Evolutionary conservation across 2,888 invertebrate genomes (phyloP), one percentile per base, ranked within the genome.

Genomic region (Chrysolina haemoptera): DNA sequence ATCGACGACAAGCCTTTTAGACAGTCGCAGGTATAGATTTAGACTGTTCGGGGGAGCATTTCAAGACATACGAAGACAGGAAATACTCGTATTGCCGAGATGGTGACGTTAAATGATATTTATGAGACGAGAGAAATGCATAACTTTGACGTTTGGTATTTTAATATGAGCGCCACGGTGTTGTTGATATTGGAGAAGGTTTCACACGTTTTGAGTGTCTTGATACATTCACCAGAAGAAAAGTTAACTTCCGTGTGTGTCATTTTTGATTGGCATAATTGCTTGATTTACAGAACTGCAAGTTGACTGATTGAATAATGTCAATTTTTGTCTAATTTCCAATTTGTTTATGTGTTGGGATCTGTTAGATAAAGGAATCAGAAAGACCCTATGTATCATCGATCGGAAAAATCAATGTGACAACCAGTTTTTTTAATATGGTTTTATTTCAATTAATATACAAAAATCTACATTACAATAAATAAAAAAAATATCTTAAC

Each of bases 1-100:
- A 67, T 67, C 41, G 50, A 67, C 67, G 67, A 53, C 67, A n/a
- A 40, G 53, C 67, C 53, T 50, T 67, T 67, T 67, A 67, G 67
- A 20, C 53, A 50, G 66, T 66, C 14, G 27, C 66, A 67, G 67
- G 67, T 67, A 67, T 67, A 43, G 63, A 63, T 20, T 65, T 48
- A 3, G 65, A 46, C 22, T 0, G 18, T 18, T 50, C 18, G 18
- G 18, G 50, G 50, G 50, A 14, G 50, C 18, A 18, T 16, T 50
- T 50, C 43, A 6, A 43, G 59, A 59, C 59, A 35, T 59, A 10
- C 22, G 59, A 59, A 14, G 27, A 59, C 59, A 59, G 59, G 59
- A 59, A 59, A 35, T 59, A 9, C 35, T 35, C 35, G 35, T 0
- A 35, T 9, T 3, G 9, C 22, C 20, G 16, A 27, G 16, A 27